A percentile compares a stretch with the other conserved stretches of the same genome.
phyloP scores from a whole-genome alignment of 2,888 invertebrate genomes.

The Cheilosia pagana region DNA sequence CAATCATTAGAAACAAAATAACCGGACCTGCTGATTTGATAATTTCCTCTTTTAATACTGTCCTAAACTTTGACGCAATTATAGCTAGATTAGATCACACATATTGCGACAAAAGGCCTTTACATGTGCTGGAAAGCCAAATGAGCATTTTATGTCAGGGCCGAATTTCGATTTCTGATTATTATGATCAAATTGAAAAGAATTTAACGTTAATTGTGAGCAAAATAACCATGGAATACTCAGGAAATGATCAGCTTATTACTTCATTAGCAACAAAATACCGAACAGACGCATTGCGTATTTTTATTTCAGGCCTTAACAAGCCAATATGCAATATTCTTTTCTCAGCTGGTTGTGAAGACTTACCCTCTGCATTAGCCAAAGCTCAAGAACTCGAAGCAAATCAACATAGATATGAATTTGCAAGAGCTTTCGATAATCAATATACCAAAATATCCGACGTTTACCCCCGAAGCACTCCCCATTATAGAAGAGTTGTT shows the following conservation, averaged over 20 bases:
- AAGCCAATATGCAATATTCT: neutral
- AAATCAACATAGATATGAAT: neutral
- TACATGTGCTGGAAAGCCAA: conserved; percentile 15
- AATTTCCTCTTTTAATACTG: conserved; percentile 5
- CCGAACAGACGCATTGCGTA: conserved; percentile 1
- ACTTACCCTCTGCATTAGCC: no score
- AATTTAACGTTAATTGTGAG: conserved; percentile 5
- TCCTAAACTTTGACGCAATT: neutral
- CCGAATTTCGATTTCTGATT: no score
- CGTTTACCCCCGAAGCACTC: no score
- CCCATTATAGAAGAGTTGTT: no score
- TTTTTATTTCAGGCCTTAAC: conserved; percentile 17
- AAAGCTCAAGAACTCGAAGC: neutral
- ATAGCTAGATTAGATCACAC: conserved; percentile 16
- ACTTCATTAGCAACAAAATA: conserved; percentile 13
- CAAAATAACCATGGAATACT: conserved; percentile 26
- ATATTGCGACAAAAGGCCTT: conserved; percentile 10
- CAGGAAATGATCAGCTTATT: conserved; percentile 4
- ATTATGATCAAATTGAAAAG: conserved; percentile 11
- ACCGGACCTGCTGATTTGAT: neutral
- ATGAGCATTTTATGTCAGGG: conserved; percentile 5
- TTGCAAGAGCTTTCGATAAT: neutral
- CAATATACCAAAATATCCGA: no score
- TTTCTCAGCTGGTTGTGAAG: no score
- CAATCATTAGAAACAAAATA: conserved; percentile 15